Evolutionary conservation across 92 coral and sea anemone species (phyloP).

Genomic region (Palythoa grandis): DNA sequence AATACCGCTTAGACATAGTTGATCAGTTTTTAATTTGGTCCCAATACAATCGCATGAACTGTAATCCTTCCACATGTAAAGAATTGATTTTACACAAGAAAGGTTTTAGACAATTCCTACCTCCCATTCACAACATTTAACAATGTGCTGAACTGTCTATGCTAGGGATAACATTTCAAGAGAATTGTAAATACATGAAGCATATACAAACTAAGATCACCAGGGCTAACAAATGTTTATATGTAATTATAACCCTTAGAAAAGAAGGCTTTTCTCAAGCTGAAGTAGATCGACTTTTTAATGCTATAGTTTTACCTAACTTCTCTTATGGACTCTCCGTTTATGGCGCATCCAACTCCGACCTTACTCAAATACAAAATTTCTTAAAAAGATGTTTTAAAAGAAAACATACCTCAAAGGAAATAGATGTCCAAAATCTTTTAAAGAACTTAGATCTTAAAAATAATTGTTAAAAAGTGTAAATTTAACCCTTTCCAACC

Average conservation of each 20-base stretch:
- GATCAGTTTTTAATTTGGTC: constrained; percentile 7
- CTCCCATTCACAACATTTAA: constrained; percentile 9
- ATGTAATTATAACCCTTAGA: background rate
- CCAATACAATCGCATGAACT: constrained; percentile 6
- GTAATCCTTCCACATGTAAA: constrained; percentile 18
- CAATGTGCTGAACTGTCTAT: constrained; percentile 29
- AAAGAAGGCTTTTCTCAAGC: background rate
- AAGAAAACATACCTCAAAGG: no score
- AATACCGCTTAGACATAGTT: constrained; percentile 22
- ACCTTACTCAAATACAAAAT: no score
- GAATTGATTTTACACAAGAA: constrained; percentile 11
- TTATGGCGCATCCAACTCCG: no score
- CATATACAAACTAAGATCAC: constrained; percentile 15
- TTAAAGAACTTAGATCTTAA: no score
- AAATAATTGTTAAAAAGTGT: no score
- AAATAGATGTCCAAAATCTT: no score
- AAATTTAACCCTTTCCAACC: no score
- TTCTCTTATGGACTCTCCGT: no score
- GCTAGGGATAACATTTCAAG: constrained; percentile 29
- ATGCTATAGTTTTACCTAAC: no score
- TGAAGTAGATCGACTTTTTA: background rate
- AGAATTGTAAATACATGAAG: constrained; percentile 13
- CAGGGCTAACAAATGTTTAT: background rate
- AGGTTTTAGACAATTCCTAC: background rate
- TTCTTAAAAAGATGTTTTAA: no score